Evolutionary conservation across 2,888 invertebrate species (phyloP).

Genomic region (Pollenia amentaria): DNA sequence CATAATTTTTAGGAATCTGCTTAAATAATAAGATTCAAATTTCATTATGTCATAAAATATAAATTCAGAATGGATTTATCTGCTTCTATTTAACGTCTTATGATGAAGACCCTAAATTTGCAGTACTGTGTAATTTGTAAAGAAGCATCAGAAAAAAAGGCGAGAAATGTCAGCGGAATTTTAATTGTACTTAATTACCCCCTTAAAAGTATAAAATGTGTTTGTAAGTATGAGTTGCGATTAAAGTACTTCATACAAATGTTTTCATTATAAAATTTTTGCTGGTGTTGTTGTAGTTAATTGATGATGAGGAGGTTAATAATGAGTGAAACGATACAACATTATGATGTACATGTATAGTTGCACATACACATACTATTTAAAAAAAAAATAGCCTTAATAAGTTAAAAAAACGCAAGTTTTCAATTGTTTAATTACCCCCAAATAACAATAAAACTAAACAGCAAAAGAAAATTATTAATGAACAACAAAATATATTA

Average conservation of each 20-base stretch:
- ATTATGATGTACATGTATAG: constrained; percentile 58
- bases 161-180: constrained; percentile 74
- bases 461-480: constrained; percentile 23
- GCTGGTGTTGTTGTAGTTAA: constrained; percentile 68
- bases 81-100: no score
- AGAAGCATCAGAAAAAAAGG: constrained; percentile 66
- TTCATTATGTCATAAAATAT: no score
- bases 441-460: constrained; percentile 61
- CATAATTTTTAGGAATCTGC: no score
- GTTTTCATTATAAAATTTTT: constrained; percentile 69
- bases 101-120: no score
- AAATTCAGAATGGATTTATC: no score
- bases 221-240: constrained; percentile 65
- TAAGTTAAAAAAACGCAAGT: constrained; percentile 66
- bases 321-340: constrained; percentile 68
- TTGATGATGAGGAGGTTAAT: constrained; percentile 73
- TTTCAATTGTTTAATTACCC: constrained; percentile 71
- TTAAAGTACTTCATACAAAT: constrained; percentile 62
- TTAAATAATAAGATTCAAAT: no score
- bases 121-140: not conserved
- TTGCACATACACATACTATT: not conserved
- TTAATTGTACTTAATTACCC: constrained; percentile 75
- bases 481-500: constrained; percentile 38
- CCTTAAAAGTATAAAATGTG: constrained; percentile 58
- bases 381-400: constrained; percentile 26